Evolutionary conservation across 2,113 vertebrate genomes (phyloP), one percentile per base, ranked within the genome.

Genomic region (Tachycineta bicolor): DNA sequence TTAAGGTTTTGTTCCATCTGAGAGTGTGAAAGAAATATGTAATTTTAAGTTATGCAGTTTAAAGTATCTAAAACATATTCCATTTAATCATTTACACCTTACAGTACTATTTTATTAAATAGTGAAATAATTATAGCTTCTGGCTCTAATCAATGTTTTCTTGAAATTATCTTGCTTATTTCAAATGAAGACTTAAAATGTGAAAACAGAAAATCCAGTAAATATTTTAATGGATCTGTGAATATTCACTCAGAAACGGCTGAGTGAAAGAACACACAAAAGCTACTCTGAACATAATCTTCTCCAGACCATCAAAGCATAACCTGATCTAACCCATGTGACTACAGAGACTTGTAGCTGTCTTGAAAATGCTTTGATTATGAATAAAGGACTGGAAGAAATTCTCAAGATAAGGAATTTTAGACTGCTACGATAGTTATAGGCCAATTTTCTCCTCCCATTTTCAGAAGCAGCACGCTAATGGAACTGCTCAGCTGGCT

Each of bases 141-240:
- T 90, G 76, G 50, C 28, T 88, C 47, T 78, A 94, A 95, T 94
- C 73, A 93, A 90, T 91, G 14, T 93, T 96, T 82, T 73, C 65
- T 89, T 62, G 46, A 79, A 92, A 93, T 90, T 71, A 58, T 52
- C 31, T 58, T 75, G 25, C 49, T 83, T 89, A 87, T 89, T 95
- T 93, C 60, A 64, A 75, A 68, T 7, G 16, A 94, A 84, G n/a
- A 64, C 29, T 83, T 88, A 68, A 93, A 50, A 81, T 33, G 50
- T 34, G 68, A 93, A 95, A 95, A 92, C 33, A 92, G 79, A 92
- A 37, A 93, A 71, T 52, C 28, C 50, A 81, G 75, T 83, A 88
- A 91, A 83, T 90, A 79, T 85, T 39, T 91, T 55, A 91, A 85
- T 71, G 23, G 0, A 82, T 79, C 44, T 41, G 23, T 73, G 37